These are phyloP conservation scores for Pardosa pseudoannulata DNA, from an alignment of 2,888 invertebrate species.

Conservation along the genomic window DNA sequence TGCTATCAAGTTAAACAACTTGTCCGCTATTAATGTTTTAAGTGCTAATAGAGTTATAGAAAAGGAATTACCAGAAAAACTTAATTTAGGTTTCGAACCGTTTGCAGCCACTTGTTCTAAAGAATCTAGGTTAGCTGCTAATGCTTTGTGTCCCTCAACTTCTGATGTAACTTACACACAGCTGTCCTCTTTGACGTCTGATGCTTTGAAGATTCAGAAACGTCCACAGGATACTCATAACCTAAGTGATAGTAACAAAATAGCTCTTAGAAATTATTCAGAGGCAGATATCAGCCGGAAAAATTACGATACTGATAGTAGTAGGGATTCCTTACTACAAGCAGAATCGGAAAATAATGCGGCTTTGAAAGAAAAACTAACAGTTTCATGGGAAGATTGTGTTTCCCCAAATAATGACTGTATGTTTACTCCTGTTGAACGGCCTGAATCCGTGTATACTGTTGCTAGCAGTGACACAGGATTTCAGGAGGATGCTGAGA, in stretches of 20 bases:
- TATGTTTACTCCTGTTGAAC: conserved; percentile 73
- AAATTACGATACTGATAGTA: conserved; percentile 47
- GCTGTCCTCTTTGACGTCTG: not conserved
- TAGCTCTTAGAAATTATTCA: conserved; percentile 14
- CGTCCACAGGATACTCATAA: not conserved
- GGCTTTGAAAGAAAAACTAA: conserved; percentile 55
- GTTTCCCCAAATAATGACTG: conserved; percentile 18
- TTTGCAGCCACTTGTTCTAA: not conserved
- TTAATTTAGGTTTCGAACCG: not conserved
- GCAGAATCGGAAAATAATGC: conserved; percentile 35
- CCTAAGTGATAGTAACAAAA: conserved; percentile 23
- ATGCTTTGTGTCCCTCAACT: not conserved
- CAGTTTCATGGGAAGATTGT: conserved; percentile 68
- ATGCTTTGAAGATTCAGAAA: not conserved
- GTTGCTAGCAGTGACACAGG: conserved; percentile 91
- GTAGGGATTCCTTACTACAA: conserved; percentile 32
- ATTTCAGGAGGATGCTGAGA: conserved; percentile 85
- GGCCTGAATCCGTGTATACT: conserved; percentile 77
- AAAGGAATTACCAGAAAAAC: not conserved
- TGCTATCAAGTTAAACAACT: conserved; percentile 21
- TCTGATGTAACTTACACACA: not conserved
- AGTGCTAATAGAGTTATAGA: conserved; percentile 1
- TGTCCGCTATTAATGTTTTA: conserved; percentile 18
- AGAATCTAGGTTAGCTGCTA: not conserved
- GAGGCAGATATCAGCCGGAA: conserved; percentile 11